These are phyloP conservation scores for Scaptomyza tumidula DNA, from an alignment of 2,888 invertebrate genomes.

Conservation along the genomic window DNA sequence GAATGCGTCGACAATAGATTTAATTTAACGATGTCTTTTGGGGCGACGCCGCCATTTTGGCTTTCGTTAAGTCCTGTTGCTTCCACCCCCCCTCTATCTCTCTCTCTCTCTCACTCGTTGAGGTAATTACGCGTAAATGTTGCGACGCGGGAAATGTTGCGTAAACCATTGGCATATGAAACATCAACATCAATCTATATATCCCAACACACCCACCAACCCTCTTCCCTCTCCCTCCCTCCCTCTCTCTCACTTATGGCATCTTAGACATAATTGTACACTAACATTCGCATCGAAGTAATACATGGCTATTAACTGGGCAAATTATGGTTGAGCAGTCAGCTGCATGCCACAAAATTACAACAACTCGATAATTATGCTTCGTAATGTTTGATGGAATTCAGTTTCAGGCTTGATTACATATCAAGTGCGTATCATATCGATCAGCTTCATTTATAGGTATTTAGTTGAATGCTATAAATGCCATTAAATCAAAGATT, in stretches of 20 bases:
- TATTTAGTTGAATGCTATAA: background rate
- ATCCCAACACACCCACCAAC: background rate
- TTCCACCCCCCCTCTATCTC: too few species aligned
- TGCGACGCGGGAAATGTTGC: conserved; percentile 21
- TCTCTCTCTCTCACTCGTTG: conserved; percentile 1
- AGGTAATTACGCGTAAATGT: conserved; percentile 68
- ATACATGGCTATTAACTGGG: conserved; percentile 20
- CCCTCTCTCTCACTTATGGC: conserved; percentile 1
- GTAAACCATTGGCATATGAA: conserved; percentile 45
- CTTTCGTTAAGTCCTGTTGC: conserved; percentile 30
- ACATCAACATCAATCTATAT: conserved; percentile 53
- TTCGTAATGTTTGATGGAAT: conserved; percentile 1
- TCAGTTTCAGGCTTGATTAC: background rate
- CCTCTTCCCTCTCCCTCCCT: background rate
- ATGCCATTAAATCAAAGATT: too few species aligned
- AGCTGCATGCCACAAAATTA: conserved; percentile 14
- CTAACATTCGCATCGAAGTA: conserved; percentile 40
- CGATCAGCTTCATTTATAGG: background rate
- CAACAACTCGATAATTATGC: conserved; percentile 10
- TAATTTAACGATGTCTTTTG: conserved; percentile 73
- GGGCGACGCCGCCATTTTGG: conserved; percentile 65
- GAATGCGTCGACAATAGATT: conserved; percentile 73
- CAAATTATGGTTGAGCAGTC: conserved; percentile 19
- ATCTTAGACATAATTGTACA: conserved; percentile 53
- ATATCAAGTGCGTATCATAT: conserved; percentile 11